Percentiles rank a stretch among this genome's conserved stretches.
Conservation (phyloP, 1,140 invertebrate species). For the Zaprionus taronus region DNA sequence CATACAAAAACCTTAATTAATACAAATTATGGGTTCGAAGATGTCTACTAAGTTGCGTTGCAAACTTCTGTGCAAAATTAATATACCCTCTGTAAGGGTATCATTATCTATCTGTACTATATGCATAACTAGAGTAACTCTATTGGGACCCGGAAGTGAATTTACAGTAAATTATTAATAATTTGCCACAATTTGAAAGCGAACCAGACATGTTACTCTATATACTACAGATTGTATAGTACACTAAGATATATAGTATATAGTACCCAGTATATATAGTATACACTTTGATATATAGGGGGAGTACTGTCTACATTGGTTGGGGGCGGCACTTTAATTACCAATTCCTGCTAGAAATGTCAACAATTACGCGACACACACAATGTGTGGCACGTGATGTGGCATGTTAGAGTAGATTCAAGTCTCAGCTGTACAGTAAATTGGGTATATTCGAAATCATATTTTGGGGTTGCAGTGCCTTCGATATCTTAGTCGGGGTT, state of each 20-base stretch:
- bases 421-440: neutral
- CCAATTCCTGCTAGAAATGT: constrained; percentile 14
- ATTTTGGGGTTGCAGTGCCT: constrained; percentile 22
- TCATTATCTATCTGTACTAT: too few species aligned
- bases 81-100: too few species aligned
- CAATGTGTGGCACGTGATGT: constrained; percentile 1
- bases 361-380: neutral
- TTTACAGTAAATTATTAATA: neutral
- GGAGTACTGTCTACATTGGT: neutral
- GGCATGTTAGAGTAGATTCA: neutral
- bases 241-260: too few species aligned
- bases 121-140: too few species aligned
- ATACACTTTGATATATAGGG: constrained; percentile 1
- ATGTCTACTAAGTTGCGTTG: too few species aligned
- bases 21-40: too few species aligned
- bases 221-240: too few species aligned
- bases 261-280: neutral
- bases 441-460: neutral
- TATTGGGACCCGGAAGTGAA: neutral
- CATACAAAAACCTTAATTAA: too few species aligned
- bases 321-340: constrained; percentile 30
- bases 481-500: constrained; percentile 4
- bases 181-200: neutral
- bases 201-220: neutral
- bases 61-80: too few species aligned